Evolutionary conservation across 1,140 invertebrate species (phyloP), one percentile per base, ranked within the genome.

Genomic region (Aleiodes sp.): DNA sequence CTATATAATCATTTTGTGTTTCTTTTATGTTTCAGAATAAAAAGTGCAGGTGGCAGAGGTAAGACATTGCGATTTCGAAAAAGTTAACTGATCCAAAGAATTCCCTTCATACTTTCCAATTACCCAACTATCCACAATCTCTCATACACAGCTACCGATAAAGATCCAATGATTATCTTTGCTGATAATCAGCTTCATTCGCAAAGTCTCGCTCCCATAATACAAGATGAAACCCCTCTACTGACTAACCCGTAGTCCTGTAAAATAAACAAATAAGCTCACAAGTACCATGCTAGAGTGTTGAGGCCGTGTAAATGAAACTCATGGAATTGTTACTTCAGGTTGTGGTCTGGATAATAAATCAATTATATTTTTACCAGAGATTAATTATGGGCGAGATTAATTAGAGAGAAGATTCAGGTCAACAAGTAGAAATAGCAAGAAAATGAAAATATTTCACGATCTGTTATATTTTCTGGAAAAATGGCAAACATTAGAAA

Each of bases 11-110:
- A 24, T 59, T 62, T 24, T 16, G 39, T 65, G 28, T 69, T 16
- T 65, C 72, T 70, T 75, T 64, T 82, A 56, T 82, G 80, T 83
- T 84, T 63, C 80, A 83, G 82, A 74, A 73, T 85, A 65, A 85
- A 85, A 70, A 85, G 80, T 70, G 76, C 80, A 4, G 77, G 80
- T 65, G 82, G 82, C 75, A 81, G 82, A 84, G 84, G 83, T 84
- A 75, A 82, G 78, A 43, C 71, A 68, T 65, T n/a, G n/a, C 21
- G 63, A 62, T 71, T 59, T n/a, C 56, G 39, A 43, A 24, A 73
- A 19, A 10, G 60, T 60, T 31, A 41, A 37, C 19, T 69, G 24
- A 21, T 65, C 57, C 26, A 35, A 12, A 26, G 16, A 28, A 33
- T 57, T 68, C 65, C 56, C 56, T 59, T 60, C 29, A 46, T 41